Evolutionary conservation across 2,797 vertebrate species (phyloP).

Genomic region (Cygnus olor): DNA sequence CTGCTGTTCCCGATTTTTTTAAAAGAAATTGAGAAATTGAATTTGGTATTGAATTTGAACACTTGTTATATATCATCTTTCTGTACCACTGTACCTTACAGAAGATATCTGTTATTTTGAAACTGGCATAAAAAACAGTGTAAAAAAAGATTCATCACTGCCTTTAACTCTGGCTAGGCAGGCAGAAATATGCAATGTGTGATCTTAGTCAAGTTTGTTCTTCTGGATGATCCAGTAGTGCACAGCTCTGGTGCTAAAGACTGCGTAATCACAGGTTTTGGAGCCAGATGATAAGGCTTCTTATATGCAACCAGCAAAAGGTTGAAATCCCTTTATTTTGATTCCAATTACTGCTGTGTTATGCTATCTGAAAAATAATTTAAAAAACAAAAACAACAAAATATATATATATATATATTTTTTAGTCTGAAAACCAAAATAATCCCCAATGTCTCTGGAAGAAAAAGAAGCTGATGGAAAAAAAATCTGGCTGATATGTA

Average conservation of each 20-base stretch:
- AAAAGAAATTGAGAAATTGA: background rate
- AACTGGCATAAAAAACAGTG: background rate
- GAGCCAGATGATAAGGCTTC: background rate
- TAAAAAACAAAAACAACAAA: no score
- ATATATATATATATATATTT: no score
- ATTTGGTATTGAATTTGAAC: background rate
- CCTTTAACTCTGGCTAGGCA: background rate
- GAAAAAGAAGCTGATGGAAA: fast-evolving
- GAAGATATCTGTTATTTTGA: background rate
- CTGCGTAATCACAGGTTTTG: background rate
- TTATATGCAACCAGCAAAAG: background rate
- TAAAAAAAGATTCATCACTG: background rate
- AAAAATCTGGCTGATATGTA: background rate
- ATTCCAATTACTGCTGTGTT: background rate
- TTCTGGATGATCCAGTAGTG: background rate
- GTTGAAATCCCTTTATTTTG: background rate
- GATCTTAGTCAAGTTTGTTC: background rate
- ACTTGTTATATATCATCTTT: background rate
- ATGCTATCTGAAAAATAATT: background rate
- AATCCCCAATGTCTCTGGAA: background rate
- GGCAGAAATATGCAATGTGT: background rate
- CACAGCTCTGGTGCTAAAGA: background rate
- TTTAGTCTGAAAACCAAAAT: background rate
- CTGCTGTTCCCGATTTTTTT: background rate
- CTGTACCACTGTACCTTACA: no score